Conservation (phyloP, 2,888 invertebrate species). For the Colostygia pectinataria region DNA sequence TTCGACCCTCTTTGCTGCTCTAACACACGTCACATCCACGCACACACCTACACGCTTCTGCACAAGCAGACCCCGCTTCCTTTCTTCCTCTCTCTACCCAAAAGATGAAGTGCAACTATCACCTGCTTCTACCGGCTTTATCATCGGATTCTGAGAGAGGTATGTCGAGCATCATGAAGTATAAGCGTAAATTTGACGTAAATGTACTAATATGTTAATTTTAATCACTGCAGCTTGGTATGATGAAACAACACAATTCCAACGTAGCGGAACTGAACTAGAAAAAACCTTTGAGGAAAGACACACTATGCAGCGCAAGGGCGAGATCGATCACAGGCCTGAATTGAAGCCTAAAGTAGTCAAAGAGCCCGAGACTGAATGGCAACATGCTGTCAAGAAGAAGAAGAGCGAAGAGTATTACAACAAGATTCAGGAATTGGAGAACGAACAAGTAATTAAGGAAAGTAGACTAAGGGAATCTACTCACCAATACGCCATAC, state of each 20-base stretch:
- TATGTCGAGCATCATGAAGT: slow-evolving; percentile 55
- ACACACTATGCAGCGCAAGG: slow-evolving; percentile 86
- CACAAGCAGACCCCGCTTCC: slow-evolving; percentile 57
- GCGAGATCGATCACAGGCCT: slow-evolving; percentile 84
- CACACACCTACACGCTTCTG: slow-evolving; percentile 71
- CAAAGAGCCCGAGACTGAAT: slow-evolving; percentile 90
- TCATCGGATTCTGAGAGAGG: slow-evolving; percentile 70
- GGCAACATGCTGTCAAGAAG: slow-evolving; percentile 91
- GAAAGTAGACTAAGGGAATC: slow-evolving; percentile 90
- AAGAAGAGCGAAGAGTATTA: slow-evolving; percentile 94
- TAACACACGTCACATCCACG: slow-evolving; percentile 63
- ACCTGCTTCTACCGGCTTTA: slow-evolving; percentile 77
- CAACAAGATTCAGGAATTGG: slow-evolving; percentile 90
- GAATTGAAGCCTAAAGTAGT: slow-evolving; percentile 86
- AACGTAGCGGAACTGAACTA: slow-evolving; percentile 92
- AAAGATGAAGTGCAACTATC: slow-evolving; percentile 67
- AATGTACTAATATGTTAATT: slow-evolving; percentile 32
- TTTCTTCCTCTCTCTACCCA: slow-evolving; percentile 49
- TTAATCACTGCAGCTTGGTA: slow-evolving; percentile 89
- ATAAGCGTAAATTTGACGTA: slow-evolving; percentile 25
- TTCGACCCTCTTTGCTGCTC: slow-evolving; percentile 45
- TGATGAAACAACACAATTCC: slow-evolving; percentile 94
- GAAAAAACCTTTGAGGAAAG: slow-evolving; percentile 95
- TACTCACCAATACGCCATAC: slow-evolving; percentile 91
- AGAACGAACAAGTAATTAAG: slow-evolving; percentile 92